Base-by-base conservation (phyloP, 2,888 invertebrate genomes). In the Sepiola atlantica region DNA sequence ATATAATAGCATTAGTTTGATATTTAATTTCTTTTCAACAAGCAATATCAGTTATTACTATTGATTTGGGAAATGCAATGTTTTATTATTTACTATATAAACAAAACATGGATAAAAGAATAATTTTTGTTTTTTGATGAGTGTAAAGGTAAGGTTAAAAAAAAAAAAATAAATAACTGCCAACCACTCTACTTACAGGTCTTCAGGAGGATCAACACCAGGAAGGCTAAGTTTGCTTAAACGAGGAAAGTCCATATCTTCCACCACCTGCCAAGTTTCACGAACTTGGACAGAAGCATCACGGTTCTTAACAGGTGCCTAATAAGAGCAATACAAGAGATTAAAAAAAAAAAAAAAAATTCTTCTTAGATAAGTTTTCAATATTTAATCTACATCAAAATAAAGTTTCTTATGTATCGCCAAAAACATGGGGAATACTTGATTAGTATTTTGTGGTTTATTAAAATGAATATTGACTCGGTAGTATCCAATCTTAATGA, bases 201-300 rank as follows among this genome's bases (percentile, higher is more conserved):
- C 98, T 95, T 98, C 97, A 90, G 98, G 98, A 91, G 99, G 99
- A 96, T 98, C 98, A 94, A 99, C 98, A 95, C 98, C 98, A 0
- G 99, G 99, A 96, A 99, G 97, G 55, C 99, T 98, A 8, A 99
- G 98, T 97, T 99, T 99, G 91, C 98, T 98, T 95, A 99, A 98
- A 8, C 99, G 98, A 20, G 99, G 99, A 97, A 99, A 99, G 98
- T 99, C 99, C 98, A 99, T 99, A 97, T 99, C 99, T 94, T 98
- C 97, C 95, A 99, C 98, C 6, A 99, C 99, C 94, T 98, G 98
- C 99, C 99, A 99, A 95, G 99, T 99, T 20, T 99, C 98, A 92
- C 99, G 98, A 0, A 99, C 99, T 94, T 99, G 98, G 0, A 99
- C 99, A 0, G 99, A 99, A 4, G 99, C 99, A 97, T 99, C 99